Conservation (phyloP, 2,113 vertebrate genomes). For the Myanophis thanlyinensis region DNA sequence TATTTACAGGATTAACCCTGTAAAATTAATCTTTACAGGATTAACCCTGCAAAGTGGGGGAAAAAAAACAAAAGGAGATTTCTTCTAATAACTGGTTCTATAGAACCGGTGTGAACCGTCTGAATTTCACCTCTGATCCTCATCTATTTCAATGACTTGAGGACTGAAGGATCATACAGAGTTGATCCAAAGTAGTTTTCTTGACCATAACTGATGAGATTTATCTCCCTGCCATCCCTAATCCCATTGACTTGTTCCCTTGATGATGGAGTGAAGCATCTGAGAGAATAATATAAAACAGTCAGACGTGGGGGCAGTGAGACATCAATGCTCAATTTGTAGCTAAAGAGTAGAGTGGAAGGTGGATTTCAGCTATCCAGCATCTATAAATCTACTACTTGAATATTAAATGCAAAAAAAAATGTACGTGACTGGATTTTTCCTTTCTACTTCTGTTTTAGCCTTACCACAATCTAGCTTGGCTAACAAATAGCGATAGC, state of each 20-base stretch:
- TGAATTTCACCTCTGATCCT: too few relatives aligned
- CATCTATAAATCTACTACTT: neutral
- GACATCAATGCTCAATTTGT: neutral
- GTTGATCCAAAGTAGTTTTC: neutral
- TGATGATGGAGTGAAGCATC: neutral
- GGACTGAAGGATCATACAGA: neutral
- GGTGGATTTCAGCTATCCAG: neutral
- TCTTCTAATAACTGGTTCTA: too few relatives aligned
- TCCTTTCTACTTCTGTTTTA: neutral
- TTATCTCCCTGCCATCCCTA: neutral
- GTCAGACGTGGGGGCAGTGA: neutral
- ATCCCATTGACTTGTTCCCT: neutral
- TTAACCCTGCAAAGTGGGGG: too few relatives aligned
- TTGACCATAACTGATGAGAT: neutral
- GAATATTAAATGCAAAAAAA: neutral
- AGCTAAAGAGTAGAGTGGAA: neutral
- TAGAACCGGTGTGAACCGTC: too few relatives aligned
- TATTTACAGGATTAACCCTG: too few relatives aligned
- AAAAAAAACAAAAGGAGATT: too few relatives aligned
- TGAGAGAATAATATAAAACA: neutral
- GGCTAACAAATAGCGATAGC: neutral
- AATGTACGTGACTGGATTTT: neutral
- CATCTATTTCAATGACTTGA: neutral
- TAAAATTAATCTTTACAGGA: too few relatives aligned
- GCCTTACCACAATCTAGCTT: neutral